A percentile compares a stretch with the other conserved stretches of the same genome.
Evolutionary conservation across 2,797 vertebrate genomes (phyloP).

Genomic region (Glyptemys insculpta): DNA sequence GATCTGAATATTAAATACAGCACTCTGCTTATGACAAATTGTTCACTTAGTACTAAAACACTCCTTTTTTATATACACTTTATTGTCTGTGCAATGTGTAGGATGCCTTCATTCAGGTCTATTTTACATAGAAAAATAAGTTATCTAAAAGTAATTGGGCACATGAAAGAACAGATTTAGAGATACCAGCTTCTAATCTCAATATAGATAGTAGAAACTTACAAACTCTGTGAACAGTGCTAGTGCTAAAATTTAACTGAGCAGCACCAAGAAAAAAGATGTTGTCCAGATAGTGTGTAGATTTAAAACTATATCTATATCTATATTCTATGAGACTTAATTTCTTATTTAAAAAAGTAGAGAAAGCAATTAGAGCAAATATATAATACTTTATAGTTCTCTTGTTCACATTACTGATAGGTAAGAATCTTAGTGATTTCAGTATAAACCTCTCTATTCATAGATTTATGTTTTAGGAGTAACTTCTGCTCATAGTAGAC

Average conservation of each 20-base stretch:
- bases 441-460: background rate
- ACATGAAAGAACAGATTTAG: background rate
- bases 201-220: constrained; percentile 6
- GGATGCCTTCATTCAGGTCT: background rate
- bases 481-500: background rate
- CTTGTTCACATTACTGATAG: background rate
- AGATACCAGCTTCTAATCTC: constrained; percentile 8
- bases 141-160: constrained; percentile 25
- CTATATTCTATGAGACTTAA: background rate
- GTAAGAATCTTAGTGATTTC: background rate
- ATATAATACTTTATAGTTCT: background rate
- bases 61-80: background rate
- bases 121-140: constrained; percentile 38
- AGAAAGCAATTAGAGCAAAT: background rate
- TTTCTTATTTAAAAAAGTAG: background rate
- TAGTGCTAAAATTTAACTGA: constrained; percentile 17
- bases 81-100: background rate
- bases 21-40: constrained; percentile 79
- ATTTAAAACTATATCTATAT: background rate
- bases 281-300: background rate
- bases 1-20: constrained; percentile 88
- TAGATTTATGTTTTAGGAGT: background rate
- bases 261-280: background rate
- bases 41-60: constrained; percentile 56
- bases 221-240: constrained; percentile 13